Evolutionary conservation across 2,113 vertebrate genomes (phyloP), one percentile per base, ranked within the genome.

Genomic region (Nesoenas mayeri): DNA sequence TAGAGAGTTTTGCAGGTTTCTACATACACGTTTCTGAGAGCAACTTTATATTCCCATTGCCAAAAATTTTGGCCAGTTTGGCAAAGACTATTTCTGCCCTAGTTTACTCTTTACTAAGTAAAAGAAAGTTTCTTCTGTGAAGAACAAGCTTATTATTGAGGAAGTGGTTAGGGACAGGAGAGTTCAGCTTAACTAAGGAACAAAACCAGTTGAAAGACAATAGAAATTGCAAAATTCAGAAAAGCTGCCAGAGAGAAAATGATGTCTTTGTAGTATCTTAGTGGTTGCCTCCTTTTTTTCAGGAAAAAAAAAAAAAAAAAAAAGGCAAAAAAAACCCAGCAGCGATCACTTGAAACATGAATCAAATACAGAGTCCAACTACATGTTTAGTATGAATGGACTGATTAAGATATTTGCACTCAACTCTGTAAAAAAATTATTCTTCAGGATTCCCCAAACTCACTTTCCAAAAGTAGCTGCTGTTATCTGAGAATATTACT

Each of bases 251-350:
- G 21, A 60, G 5, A 58, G 13, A 38, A 83, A 78, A 80, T 65
- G 0, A 48, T 48, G 3, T 7, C 20, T 88, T 69, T 26, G 2
- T 36, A 70, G 7, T 31, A 2, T 28, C 22, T 93, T 64, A 64
- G 38, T 0, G 1, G 11, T 64, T 34, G 5, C 6, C 10, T 57
- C 3, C 2, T 20, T 38, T 69, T 36, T 32, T 17, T 19, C 42
- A 44, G 15, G 6, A 0, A 15, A 47, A 34, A 77, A 72, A 9
- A 15, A 47, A 34, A 47, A 34, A 9, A 7, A 0, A 13, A 47
- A 34, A 77, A 72, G 6, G 1, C 36, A 71, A 48, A n/a, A n/a
- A n/a, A n/a, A n/a, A n/a, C n/a, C n/a, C 10, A 56, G 2, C 21
- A 62, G 3, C 20, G 9, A 60, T 51, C 28, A 32, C 21, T 79